A percentile compares a stretch with the other conserved stretches of the same genome.
Evolutionary conservation across 2,113 vertebrate genomes (phyloP).

Genomic region (Sciurus niger): DNA sequence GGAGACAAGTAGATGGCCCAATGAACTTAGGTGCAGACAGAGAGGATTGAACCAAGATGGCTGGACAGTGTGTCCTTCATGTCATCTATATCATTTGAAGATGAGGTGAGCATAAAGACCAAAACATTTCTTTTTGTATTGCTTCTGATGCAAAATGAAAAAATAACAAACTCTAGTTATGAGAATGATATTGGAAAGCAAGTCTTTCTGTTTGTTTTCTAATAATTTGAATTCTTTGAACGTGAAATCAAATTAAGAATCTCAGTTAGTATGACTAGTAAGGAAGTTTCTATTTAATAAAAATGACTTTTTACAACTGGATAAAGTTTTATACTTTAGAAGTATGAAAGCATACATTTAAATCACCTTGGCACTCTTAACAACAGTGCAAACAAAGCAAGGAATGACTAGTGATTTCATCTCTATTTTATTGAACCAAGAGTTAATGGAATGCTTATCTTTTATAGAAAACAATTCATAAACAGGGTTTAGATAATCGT

Average conservation of each 20-base stretch:
- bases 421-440: not conserved
- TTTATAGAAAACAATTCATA: not conserved
- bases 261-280: not conserved
- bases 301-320: not conserved
- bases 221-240: not conserved
- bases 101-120: not conserved
- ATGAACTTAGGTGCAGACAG: not conserved
- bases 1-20: rapidly evolving
- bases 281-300: not conserved
- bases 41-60: not conserved
- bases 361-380: not conserved
- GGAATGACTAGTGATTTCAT: not conserved
- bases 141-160: not conserved
- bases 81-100: too few species aligned
- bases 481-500: not conserved
- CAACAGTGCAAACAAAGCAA: not conserved
- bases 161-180: not conserved
- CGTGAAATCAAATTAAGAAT: not conserved
- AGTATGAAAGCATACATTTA: not conserved
- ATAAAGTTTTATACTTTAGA: not conserved
- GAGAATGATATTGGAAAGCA: not conserved
- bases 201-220: not conserved
- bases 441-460: not conserved
- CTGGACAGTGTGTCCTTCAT: rapidly evolving
- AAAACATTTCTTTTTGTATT: not conserved